Conservation (phyloP, 2,797 vertebrate genomes). For the Peromyscus aztecus region DNA sequence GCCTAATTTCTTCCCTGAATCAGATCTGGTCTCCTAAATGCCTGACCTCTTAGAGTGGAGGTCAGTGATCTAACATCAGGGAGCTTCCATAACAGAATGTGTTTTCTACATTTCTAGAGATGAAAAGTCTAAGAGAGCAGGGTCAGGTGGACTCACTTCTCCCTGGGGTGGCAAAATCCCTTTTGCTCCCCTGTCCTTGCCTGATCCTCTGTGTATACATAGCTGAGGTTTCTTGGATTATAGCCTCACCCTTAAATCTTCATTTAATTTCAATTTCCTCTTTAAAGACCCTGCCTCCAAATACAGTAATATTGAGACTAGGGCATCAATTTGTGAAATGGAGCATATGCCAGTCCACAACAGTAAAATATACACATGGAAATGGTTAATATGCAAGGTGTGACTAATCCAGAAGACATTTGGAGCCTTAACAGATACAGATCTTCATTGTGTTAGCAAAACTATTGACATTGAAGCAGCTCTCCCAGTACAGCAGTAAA, state of each 20-base stretch:
- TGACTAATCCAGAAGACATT: not conserved
- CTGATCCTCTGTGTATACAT: not conserved
- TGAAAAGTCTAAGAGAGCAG: not conserved
- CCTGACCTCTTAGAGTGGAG: too few relatives aligned
- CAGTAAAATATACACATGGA: not conserved
- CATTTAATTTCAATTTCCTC: not conserved
- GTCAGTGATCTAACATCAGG: not conserved
- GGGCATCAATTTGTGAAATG: not conserved
- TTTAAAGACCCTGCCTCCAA: not conserved
- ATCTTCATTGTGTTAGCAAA: not conserved
- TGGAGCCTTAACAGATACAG: not conserved
- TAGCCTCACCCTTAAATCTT: not conserved
- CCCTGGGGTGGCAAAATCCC: not conserved
- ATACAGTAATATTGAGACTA: not conserved
- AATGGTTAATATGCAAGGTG: not conserved
- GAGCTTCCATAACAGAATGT: not conserved
- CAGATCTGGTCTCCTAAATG: not conserved
- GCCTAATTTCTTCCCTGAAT: not conserved
- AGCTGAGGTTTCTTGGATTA: not conserved
- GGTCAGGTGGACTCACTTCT: not conserved
- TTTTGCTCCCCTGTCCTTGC: not conserved
- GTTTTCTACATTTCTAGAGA: slow-evolving; percentile 6
- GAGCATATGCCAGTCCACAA: not conserved
- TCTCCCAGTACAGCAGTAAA: not conserved
- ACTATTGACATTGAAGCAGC: not conserved